phyloP scores from a whole-genome alignment of 2,888 invertebrate genomes.

The Agrochola lota region DNA sequence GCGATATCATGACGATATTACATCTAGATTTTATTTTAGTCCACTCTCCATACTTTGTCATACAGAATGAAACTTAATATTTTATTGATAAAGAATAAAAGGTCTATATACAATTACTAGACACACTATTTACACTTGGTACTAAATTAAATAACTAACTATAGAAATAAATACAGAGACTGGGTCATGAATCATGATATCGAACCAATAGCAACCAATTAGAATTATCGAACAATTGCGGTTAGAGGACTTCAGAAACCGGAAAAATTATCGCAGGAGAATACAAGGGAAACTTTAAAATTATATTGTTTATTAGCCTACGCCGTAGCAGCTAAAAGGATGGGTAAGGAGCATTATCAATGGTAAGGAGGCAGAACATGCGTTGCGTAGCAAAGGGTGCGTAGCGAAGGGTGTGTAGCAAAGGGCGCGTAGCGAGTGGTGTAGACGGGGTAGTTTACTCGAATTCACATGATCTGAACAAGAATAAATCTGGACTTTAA shows the following conservation, averaged over 20 bases:
- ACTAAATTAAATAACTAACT: neutral
- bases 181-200: neutral
- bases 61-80: neutral
- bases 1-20: neutral
- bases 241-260: neutral
- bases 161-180: neutral
- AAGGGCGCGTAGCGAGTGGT: neutral
- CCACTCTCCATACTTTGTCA: neutral
- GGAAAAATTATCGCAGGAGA: neutral
- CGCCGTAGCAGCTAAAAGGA: conserved; percentile 11
- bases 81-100: neutral
- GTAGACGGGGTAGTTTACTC: neutral
- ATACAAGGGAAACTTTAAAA: neutral
- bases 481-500: no score
- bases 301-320: neutral
- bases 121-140: no score
- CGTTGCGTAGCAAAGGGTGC: neutral
- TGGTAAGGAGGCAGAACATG: neutral
- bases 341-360: neutral
- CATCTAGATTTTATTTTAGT: neutral
- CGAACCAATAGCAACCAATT: neutral
- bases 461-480: no score
- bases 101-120: neutral
- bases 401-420: conserved; percentile 9
- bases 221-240: neutral